phyloP scores from a whole-genome alignment of 92 coral and sea anemone species.

The Epizoanthus illoricatus region DNA sequence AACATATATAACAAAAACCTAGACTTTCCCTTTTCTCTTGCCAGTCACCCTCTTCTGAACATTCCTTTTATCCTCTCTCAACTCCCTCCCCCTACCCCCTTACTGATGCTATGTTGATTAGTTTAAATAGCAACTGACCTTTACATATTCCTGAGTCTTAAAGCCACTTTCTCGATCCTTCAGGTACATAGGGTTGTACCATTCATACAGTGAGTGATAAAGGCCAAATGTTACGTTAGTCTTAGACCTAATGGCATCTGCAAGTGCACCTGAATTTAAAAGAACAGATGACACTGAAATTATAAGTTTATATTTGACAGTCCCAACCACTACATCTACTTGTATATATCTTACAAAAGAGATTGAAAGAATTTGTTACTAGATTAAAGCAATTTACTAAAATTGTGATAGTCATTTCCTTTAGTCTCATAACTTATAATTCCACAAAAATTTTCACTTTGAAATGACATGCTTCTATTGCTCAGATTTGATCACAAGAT shows the following conservation, averaged over 20 bases:
- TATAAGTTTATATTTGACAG: too few species aligned
- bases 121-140: constrained; percentile 49
- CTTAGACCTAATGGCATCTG: constrained; percentile 67
- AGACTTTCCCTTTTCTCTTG: not conserved
- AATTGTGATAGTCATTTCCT: too few species aligned
- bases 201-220: constrained; percentile 92
- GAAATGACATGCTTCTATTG: too few species aligned
- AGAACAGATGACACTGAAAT: not conserved
- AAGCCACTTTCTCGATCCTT: constrained; percentile 74
- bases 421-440: too few species aligned
- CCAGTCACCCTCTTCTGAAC: not conserved
- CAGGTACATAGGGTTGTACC: constrained; percentile 89
- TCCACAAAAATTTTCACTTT: too few species aligned
- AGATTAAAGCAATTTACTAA: too few species aligned
- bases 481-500: too few species aligned
- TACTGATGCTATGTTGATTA: not conserved
- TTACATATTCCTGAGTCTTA: constrained; percentile 72
- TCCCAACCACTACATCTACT: too few species aligned
- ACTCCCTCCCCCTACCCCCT: not conserved
- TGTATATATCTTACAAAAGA: too few species aligned
- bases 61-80: not conserved
- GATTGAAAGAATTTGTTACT: too few species aligned
- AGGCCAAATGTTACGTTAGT: constrained; percentile 83
- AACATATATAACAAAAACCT: too few species aligned
- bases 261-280: constrained; percentile 82